Base-by-base conservation (phyloP, 2,888 invertebrate species). In the Monochamus alternatus region DNA sequence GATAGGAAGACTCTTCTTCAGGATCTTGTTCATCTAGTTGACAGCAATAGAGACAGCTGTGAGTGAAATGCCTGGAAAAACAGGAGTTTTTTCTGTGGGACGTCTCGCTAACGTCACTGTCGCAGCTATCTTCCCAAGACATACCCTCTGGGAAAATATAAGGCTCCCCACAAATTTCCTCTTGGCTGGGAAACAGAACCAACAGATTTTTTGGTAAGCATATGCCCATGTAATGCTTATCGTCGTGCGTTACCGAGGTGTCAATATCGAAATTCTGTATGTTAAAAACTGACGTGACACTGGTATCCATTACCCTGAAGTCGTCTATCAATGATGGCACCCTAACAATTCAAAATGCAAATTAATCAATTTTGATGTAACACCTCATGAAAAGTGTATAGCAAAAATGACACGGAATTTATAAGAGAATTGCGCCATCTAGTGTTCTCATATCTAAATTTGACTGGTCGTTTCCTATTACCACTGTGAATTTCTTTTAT, bases 141-240 rank as follows among this genome's bases (percentile, higher is more conserved):
- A 51, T n/a, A 65, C 51, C 68, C 12, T 80, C 78, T 31, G 76
- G 76, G 66, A 78, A 77, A 76, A 78, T 76, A 62, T 67, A 74
- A 47, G 77, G 76, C 58, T 75, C 74, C 58, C 74, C 79, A 9
- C 70, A 63, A 69, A 81, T 80, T 66, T 81, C 80, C 38, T 73
- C 79, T 58, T 81, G 81, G 68, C 74, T 75, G 2, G 85, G 85
- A 89, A 95, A 95, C 75, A 95, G 90, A 84, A 93, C 92, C 76
- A 90, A 89, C 55, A 95, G 90, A 84, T 92, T 92, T 73, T 91
- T 90, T 7, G 96, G 95, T 81, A 96, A 90, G 85, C 94, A 92
- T 75, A 96, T 92, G 31, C 96, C 96, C 90, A 95, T 92, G 86
- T 94, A 95, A 80, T 92, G 91, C 43, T 84, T 83, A 74, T 87